Base-by-base conservation (phyloP, 2,113 vertebrate species). In the Ochotona curzoniae region DNA sequence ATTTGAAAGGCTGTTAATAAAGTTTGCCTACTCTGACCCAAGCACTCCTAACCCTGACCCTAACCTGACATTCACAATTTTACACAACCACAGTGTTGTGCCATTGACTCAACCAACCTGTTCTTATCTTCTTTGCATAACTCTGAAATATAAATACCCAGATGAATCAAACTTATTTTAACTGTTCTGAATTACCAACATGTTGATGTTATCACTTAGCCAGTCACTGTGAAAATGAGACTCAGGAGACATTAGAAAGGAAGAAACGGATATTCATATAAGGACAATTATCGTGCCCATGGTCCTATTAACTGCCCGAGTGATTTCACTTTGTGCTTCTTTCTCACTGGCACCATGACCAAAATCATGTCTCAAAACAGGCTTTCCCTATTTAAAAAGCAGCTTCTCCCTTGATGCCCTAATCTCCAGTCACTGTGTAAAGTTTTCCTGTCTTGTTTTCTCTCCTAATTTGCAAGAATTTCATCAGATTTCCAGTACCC, bases 391-490 rank as follows among this genome's bases (percentile, higher is more conserved):
- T 67, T 89, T 73, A 25, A 71, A 87, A 89, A 90, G 63, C 73
- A 60, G 3, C 12, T 5, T 80, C 84, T 76, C 66, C 60, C 28
- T 89, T 61, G 26, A 47, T 44, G 70, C 35, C 28, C 66, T 83
- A 86, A 89, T 88, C 78, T 73, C 73, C 49, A 92, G 30, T 69
- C 88, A 80, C 76, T 11, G 7, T 25, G 60, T 63, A 57, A 88
- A 54, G 25, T 67, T 93, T 95, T 83, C 64, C 81, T 83, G 82
- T 21, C 32, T 89, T 71, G 13, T 93, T 38, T 75, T 73, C 61
- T 84, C 93, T 86, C 28, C 71, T 82, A 79, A 83, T 83, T 61
- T 75, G 64, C 67, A 76, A 91, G 73, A 93, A 87, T 83, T 83
- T 94, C 81, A 61, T 83, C 44, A 21, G 38, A 88, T 90, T 87